Conservation (phyloP, 2,888 invertebrate species). For the Anorthoa munda region DNA sequence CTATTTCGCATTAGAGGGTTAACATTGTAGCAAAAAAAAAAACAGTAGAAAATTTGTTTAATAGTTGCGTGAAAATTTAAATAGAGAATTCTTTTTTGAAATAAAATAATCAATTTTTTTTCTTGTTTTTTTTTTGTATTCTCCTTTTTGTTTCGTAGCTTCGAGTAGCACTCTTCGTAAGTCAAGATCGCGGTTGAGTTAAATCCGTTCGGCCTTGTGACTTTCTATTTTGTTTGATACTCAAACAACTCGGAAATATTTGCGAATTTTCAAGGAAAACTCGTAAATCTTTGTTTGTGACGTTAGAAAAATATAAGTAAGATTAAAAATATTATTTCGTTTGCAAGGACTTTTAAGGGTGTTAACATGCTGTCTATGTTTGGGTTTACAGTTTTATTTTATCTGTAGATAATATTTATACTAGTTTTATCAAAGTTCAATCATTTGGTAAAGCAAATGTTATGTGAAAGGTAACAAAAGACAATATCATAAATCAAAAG, state of each 20-base stretch:
- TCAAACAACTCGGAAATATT: conserved; percentile 45
- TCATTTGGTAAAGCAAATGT: conserved; percentile 5
- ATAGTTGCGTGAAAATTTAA: background rate
- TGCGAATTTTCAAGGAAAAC: conserved; percentile 41
- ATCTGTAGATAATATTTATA: background rate
- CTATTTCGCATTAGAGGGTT: background rate
- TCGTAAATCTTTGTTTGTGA: conserved; percentile 18
- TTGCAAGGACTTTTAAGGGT: conserved; percentile 15
- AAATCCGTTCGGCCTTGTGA: conserved; percentile 66
- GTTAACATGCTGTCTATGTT: conserved; percentile 2
- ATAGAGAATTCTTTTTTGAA: background rate
- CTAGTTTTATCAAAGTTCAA: background rate
- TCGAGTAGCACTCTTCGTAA: conserved; percentile 38
- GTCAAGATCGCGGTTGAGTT: conserved; percentile 66
- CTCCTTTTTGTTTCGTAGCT: conserved; percentile 44
- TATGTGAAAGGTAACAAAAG: conserved; percentile 8
- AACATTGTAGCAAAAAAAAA: background rate
- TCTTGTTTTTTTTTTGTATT: too few relatives aligned
- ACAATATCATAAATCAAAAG: background rate
- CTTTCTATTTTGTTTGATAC: conserved; percentile 69
- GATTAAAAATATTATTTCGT: conserved; percentile 12
- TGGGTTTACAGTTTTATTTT: background rate
- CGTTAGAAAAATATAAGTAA: conserved; percentile 7
- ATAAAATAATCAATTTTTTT: background rate
- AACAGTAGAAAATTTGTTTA: background rate